A percentile compares a stretch with the other conserved stretches of the same genome.
These are phyloP conservation scores for Scophthalmus maximus DNA, from an alignment of 2,113 vertebrate species.

Conservation along the genomic window DNA sequence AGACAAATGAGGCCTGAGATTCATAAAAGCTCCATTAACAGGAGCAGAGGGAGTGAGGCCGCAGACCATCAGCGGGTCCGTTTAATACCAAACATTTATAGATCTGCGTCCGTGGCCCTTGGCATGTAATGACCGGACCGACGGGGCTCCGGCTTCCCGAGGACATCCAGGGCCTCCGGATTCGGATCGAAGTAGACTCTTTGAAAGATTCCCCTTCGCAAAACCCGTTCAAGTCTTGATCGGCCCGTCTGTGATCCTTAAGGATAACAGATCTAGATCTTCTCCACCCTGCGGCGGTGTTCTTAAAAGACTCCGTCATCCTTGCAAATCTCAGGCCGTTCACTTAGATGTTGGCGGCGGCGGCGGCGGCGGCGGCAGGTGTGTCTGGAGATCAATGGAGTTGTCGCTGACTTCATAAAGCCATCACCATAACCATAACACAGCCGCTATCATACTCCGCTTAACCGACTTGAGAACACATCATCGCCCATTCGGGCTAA, in stretches of 20 bases:
- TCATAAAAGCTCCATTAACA: conserved; percentile 82
- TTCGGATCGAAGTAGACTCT: conserved; percentile 55
- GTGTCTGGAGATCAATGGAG: conserved; percentile 69
- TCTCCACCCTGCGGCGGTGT: neutral
- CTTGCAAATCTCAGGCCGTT: conserved; percentile 3
- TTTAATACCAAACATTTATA: conserved; percentile 78
- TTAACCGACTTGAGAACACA: conserved; percentile 75
- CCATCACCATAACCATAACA: conserved; percentile 74
- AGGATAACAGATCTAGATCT: conserved; percentile 1
- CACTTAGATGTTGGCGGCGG: conserved; percentile 41
- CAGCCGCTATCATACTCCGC: conserved; percentile 60
- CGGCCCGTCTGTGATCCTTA: conserved; percentile 1
- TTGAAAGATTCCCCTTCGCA: no score
- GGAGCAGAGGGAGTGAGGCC: conserved; percentile 72
- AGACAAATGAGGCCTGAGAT: conserved; percentile 82
- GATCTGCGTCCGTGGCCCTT: conserved; percentile 69
- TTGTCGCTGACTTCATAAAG: conserved; percentile 71
- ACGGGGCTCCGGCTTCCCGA: conserved; percentile 52
- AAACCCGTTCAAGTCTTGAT: conserved; percentile 1
- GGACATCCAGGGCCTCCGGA: conserved; percentile 44
- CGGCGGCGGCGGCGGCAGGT: conserved; percentile 72
- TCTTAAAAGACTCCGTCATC: conserved; percentile 7
- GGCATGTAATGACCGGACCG: conserved; percentile 60
- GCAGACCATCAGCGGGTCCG: conserved; percentile 70
- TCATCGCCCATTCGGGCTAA: conserved; percentile 77